phyloP scores from a whole-genome alignment of 2,113 vertebrate genomes.

The Kobus ellipsiprymnus region DNA sequence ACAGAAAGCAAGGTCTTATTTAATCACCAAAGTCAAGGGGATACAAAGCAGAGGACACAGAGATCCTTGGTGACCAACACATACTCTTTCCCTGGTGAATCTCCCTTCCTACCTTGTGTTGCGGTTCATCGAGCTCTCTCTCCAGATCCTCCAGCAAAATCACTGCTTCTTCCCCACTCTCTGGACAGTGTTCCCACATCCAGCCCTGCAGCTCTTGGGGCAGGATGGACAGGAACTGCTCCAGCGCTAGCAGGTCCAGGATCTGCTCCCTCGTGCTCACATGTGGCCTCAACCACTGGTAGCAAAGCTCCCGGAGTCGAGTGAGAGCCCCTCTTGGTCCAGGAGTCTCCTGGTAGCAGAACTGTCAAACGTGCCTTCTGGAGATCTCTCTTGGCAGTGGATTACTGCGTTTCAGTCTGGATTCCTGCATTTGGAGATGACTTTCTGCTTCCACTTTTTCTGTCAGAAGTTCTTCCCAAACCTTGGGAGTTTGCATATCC shows the following conservation, averaged over 20 bases:
- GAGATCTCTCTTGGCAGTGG: not conserved
- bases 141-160: conserved; percentile 37
- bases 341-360: conserved; percentile 36
- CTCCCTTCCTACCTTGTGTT: conserved; percentile 1
- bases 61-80: not conserved
- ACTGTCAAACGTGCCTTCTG: not conserved
- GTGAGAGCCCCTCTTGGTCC: not conserved
- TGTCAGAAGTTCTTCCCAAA: not conserved
- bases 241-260: conserved; percentile 9
- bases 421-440: not conserved
- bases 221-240: conserved; percentile 31
- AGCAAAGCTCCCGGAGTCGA: not conserved
- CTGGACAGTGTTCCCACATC: not conserved
- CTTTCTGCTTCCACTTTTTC: not conserved
- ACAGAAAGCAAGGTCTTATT: not conserved
- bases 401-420: not conserved
- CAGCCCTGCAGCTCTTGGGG: conserved; percentile 4
- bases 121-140: conserved; percentile 9
- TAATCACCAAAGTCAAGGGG: not conserved
- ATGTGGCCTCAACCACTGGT: conserved; percentile 27
- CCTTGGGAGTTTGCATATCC: not conserved
- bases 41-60: not conserved
- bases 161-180: conserved; percentile 6
- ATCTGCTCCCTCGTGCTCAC: conserved; percentile 31
- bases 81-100: not conserved